Percentiles rank a stretch among this genome's conserved stretches.
Conservation (phyloP, 2,113 vertebrate genomes). For the Alligator mississippiensis region DNA sequence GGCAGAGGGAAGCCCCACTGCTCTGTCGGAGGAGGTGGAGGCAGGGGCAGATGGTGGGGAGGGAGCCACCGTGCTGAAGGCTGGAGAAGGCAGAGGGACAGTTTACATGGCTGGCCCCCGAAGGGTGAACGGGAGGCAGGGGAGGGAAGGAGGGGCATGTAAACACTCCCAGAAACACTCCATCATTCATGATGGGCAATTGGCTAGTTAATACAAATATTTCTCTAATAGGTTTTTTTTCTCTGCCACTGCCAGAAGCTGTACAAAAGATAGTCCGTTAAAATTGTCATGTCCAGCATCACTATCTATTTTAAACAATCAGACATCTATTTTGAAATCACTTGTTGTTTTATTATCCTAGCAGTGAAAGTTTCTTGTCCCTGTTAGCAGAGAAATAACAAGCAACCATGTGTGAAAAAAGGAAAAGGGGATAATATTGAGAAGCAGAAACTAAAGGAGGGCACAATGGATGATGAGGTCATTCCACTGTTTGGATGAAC, state of each 20-base stretch:
- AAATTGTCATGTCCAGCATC: not conserved
- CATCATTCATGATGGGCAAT: no score
- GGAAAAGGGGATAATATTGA: not conserved
- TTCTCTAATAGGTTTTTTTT: not conserved
- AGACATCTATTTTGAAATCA: not conserved
- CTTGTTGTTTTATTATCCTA: not conserved
- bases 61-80: no score
- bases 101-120: no score
- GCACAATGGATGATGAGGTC: not conserved
- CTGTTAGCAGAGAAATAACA: not conserved
- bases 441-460: not conserved
- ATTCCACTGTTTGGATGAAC: not conserved
- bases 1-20: no score
- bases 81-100: no score
- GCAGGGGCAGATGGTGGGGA: no score
- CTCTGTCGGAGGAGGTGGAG: no score
- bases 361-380: not conserved
- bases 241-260: not conserved
- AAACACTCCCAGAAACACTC: no score
- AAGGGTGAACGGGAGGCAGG: no score
- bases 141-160: no score
- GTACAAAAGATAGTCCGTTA: not conserved
- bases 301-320: not conserved
- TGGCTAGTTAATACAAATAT: no score
- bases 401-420: not conserved